A percentile compares a stretch with the other conserved stretches of the same genome.
Conservation (phyloP, 2,797 vertebrate genomes). For the Halcyon chelicuti region DNA sequence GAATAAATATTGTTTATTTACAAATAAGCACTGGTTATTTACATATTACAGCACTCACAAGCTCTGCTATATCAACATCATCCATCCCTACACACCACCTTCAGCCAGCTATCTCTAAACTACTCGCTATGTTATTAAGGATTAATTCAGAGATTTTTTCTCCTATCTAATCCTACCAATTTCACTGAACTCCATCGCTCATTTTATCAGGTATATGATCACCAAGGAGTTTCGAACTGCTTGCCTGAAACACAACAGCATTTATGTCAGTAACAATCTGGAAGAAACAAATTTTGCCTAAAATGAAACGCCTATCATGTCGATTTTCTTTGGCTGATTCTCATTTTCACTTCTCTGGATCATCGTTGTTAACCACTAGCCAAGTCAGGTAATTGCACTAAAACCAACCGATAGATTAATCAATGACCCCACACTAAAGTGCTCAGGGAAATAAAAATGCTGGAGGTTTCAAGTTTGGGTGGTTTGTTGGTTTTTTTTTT, state of each 20-base stretch:
- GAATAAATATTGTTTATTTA: not conserved
- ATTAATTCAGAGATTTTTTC: not conserved
- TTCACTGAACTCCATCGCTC: not conserved
- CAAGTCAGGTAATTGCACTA: not conserved
- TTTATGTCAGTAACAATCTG: not conserved
- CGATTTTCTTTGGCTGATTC: not conserved
- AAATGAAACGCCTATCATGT: not conserved
- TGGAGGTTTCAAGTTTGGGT: not conserved
- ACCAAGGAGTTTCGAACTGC: not conserved
- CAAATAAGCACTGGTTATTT: not conserved
- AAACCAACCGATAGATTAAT: not conserved
- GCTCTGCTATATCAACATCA: not conserved
- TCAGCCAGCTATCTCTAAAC: not conserved
- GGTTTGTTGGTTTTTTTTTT: not conserved
- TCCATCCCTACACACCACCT: not conserved
- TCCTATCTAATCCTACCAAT: not conserved
- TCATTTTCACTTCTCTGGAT: not conserved
- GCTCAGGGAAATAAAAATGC: not conserved
- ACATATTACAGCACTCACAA: not conserved
- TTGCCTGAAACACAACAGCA: fast-evolving
- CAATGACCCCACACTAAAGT: not conserved
- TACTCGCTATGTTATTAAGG: not conserved
- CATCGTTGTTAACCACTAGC: not conserved
- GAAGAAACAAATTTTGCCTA: not conserved
- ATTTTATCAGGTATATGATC: not conserved